Percentiles rank a stretch among this genome's conserved stretches.
These are phyloP conservation scores for Coturnix japonica DNA, from an alignment of 2,113 vertebrate species.

Conservation along the genomic window DNA sequence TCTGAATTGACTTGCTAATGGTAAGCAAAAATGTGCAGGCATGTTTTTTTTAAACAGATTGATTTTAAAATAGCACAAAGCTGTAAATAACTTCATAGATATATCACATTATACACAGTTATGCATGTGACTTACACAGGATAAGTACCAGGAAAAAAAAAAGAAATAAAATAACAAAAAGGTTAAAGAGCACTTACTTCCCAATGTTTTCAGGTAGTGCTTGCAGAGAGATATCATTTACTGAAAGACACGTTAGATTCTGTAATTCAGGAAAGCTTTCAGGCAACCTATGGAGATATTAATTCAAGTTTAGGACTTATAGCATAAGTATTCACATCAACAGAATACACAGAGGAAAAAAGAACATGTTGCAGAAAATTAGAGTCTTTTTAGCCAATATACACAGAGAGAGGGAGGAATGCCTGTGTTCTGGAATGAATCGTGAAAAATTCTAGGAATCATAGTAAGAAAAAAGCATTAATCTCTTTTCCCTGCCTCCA, in stretches of 20 bases:
- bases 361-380: not conserved
- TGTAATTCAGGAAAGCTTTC: conserved; percentile 94
- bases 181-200: conserved; percentile 87
- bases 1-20: not conserved
- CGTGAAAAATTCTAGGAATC: not conserved
- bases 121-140: not conserved
- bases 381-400: not conserved
- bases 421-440: not conserved
- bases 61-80: not conserved
- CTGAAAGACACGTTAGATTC: conserved; percentile 95
- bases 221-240: conserved; percentile 98
- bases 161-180: not conserved
- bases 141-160: not conserved
- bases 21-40: not conserved
- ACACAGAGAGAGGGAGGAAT: not conserved
- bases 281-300: conserved; percentile 85
- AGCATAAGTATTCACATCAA: not conserved
- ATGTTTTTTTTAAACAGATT: not conserved
- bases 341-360: not conserved
- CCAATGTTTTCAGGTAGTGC: conserved; percentile 97
- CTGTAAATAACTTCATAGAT: not conserved
- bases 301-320: conserved; percentile 42
- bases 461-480: not conserved
- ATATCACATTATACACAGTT: not conserved
- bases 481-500: not conserved